These are phyloP conservation scores for Mirounga angustirostris DNA, from an alignment of 2,113 vertebrate species.

Conservation along the genomic window DNA sequence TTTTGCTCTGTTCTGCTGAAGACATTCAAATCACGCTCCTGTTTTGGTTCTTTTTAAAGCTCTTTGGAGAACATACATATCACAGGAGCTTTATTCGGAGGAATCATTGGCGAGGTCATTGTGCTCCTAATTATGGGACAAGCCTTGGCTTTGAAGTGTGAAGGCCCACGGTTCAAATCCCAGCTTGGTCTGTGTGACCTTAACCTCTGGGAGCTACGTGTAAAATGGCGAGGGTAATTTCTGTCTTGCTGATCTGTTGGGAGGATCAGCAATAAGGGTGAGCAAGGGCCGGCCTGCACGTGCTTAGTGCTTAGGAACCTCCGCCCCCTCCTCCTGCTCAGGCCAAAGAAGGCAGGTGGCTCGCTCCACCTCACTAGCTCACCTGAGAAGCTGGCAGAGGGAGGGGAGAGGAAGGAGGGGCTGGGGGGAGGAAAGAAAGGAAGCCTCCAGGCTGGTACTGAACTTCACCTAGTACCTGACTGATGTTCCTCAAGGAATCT, in stretches of 20 bases:
- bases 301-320: neutral
- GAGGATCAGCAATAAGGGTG: neutral
- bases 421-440: neutral
- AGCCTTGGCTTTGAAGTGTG: neutral
- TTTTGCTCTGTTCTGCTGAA: neutral
- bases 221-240: neutral
- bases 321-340: fast-evolving
- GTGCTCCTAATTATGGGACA: neutral
- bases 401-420: neutral
- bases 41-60: neutral
- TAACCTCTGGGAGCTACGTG: neutral
- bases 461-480: neutral
- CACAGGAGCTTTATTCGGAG: neutral
- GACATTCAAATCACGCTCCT: neutral
- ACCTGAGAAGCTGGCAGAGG: neutral
- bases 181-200: neutral
- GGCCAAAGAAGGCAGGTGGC: neutral
- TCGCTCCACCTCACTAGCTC: neutral
- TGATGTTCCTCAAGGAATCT: fast-evolving
- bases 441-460: neutral
- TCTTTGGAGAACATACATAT: neutral
- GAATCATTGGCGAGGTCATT: neutral
- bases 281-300: neutral
- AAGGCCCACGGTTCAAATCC: neutral
- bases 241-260: neutral